Conservation (phyloP, 2,797 vertebrate species). For the Denticeps clupeoides region DNA sequence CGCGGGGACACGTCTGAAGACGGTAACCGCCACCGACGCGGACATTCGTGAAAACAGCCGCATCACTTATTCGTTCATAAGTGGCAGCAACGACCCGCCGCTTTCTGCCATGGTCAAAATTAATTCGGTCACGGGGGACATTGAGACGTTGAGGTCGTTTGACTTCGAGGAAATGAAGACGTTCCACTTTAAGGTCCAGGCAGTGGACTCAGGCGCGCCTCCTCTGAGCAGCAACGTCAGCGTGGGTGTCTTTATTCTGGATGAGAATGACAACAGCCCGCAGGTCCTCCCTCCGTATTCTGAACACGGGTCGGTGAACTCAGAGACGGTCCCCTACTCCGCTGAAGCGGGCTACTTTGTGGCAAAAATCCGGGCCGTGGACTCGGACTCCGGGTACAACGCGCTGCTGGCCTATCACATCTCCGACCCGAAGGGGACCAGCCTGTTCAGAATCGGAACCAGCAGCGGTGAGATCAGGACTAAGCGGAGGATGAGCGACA, state of each 20-base stretch:
- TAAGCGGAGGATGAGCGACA: slow-evolving; percentile 8
- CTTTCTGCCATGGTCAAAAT: slow-evolving; percentile 43
- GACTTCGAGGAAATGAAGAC: slow-evolving; percentile 27
- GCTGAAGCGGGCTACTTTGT: accelerated
- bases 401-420: slow-evolving; percentile 21
- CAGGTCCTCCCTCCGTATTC: background rate
- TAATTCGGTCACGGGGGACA: slow-evolving; percentile 41
- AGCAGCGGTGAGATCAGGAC: slow-evolving; percentile 22
- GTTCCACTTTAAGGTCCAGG: slow-evolving; percentile 27
- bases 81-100: slow-evolving; percentile 13
- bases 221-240: slow-evolving; percentile 23
- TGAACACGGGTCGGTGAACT: background rate
- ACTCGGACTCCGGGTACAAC: slow-evolving; percentile 19
- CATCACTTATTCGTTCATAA: slow-evolving; percentile 18
- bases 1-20: slow-evolving; percentile 12
- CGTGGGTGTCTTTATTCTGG: slow-evolving; percentile 22
- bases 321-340: background rate
- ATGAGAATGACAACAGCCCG: slow-evolving; percentile 14
- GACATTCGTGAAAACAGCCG: slow-evolving; percentile 23
- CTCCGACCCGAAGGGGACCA: background rate
- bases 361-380: background rate
- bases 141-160: slow-evolving; percentile 31
- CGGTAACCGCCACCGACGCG: slow-evolving; percentile 21
- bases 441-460: slow-evolving; percentile 17
- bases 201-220: slow-evolving; percentile 27